These are phyloP conservation scores for Neostethus bicornis DNA, from an alignment of 2,797 vertebrate genomes.

Conservation along the genomic window DNA sequence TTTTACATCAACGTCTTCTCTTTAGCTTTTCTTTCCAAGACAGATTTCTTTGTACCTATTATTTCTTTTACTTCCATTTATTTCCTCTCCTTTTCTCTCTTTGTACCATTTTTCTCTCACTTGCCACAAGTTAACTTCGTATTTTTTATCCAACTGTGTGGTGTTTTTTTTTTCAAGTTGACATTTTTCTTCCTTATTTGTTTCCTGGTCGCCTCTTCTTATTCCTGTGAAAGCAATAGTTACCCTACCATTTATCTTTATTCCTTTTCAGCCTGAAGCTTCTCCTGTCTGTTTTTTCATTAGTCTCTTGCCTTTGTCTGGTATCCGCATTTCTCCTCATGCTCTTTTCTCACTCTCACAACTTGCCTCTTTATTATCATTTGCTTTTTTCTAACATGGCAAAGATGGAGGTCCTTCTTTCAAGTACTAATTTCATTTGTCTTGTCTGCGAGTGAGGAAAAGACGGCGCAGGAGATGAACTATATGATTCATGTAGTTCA, in stretches of 20 bases:
- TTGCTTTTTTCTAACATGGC: constrained; percentile 26
- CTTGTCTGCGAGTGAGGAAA: too few relatives aligned
- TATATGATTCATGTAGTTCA: too few relatives aligned
- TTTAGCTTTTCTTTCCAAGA: constrained; percentile 29
- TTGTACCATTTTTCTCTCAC: constrained; percentile 12
- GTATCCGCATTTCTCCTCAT: constrained; percentile 10
- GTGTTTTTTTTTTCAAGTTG: constrained; percentile 9
- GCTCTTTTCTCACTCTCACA: constrained; percentile 21
- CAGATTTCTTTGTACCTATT: constrained; percentile 34
- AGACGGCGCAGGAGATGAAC: too few relatives aligned
- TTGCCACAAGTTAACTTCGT: constrained; percentile 53
- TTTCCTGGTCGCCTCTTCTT: constrained; percentile 35
- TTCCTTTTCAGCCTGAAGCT: constrained; percentile 51
- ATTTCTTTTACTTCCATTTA: constrained; percentile 36
- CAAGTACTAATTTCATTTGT: constrained; percentile 23
- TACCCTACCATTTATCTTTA: constrained; percentile 56
- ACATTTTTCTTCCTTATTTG: constrained; percentile 49
- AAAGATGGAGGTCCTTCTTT: constrained; percentile 28
- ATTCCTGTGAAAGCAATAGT: constrained; percentile 47
- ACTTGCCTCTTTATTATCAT: constrained; percentile 7
- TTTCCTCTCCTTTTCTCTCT: constrained; percentile 2
- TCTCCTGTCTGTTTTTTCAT: constrained; percentile 34
- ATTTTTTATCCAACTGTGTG: constrained; percentile 38
- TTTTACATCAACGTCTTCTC: constrained; percentile 52
- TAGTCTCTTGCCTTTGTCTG: constrained; percentile 27